Percentiles rank a stretch among this genome's conserved stretches.
Evolutionary conservation across 2,888 invertebrate species (phyloP).

Genomic region (Halictus quadricinctus): DNA sequence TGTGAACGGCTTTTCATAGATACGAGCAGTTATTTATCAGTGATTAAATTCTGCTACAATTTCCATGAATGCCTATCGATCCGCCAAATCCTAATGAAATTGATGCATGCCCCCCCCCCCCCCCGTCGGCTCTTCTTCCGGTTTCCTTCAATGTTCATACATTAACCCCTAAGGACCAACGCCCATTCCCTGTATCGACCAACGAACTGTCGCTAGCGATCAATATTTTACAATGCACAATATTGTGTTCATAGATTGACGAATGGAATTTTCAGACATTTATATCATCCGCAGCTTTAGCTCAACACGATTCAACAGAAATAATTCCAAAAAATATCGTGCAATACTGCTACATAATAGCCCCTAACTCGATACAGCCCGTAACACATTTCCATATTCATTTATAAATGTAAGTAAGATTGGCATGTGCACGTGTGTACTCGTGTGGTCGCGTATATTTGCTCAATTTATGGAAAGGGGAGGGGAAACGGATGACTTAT

Average conservation of each 20-base stretch:
- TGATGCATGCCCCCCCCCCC: not conserved
- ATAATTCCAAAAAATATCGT: not conserved
- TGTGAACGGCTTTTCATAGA: no score
- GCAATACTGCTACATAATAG: not conserved
- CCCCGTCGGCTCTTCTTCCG: not conserved
- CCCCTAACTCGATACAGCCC: not conserved
- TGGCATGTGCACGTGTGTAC: not conserved
- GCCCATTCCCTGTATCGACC: slow-evolving; percentile 2
- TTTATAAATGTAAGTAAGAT: not conserved
- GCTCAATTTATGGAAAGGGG: not conserved
- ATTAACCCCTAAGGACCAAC: slow-evolving; percentile 10
- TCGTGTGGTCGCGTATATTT: not conserved
- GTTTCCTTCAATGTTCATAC: slow-evolving; percentile 3
- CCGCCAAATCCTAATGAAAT: not conserved
- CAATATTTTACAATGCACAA: not conserved
- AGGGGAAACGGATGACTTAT: not conserved
- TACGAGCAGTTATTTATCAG: not conserved
- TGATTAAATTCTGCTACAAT: not conserved
- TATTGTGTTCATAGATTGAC: not conserved
- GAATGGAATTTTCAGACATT: not conserved
- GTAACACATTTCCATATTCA: not conserved
- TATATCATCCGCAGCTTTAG: not conserved
- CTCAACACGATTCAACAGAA: not conserved
- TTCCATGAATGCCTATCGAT: not conserved
- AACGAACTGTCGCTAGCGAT: slow-evolving; percentile 7